A percentile compares a stretch with the other conserved stretches of the same genome.
Evolutionary conservation across 1,140 invertebrate species (phyloP).

Genomic region (Drosophila truncata): DNA sequence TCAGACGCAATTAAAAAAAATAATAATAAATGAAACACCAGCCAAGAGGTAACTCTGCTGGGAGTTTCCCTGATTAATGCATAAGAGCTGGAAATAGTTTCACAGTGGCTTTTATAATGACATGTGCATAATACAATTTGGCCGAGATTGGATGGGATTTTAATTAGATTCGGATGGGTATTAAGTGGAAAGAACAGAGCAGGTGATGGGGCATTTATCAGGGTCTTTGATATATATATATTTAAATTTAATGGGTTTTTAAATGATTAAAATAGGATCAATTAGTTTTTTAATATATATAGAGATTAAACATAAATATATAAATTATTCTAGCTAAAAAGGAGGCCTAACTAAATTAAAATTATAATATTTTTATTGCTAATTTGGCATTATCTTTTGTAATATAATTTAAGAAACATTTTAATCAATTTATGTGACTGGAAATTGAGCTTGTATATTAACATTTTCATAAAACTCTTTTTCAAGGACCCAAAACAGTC

Average conservation of each 20-base stretch:
- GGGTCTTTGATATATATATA: not conserved
- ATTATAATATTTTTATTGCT: no score
- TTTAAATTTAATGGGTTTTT: not conserved
- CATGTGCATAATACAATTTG: conserved; percentile 16
- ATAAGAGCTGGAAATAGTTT: conserved; percentile 5
- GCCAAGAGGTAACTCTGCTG: conserved; percentile 16
- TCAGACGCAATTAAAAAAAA: conserved; percentile 65
- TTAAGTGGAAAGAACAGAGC: not conserved
- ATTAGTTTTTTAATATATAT: not conserved
- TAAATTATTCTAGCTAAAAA: no score
- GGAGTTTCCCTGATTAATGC: conserved; percentile 23
- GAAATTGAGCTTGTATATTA: no score
- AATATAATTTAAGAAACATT: no score
- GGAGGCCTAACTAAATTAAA: no score
- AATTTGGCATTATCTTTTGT: no score
- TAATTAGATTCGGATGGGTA: conserved; percentile 7
- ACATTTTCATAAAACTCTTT: no score
- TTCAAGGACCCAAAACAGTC: no score
- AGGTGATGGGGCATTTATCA: not conserved
- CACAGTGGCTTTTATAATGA: conserved; percentile 8
- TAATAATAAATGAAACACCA: conserved; percentile 52
- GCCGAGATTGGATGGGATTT: conserved; percentile 9
- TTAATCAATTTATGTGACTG: no score
- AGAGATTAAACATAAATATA: no score
- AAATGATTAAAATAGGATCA: not conserved